Evolutionary conservation across 1,140 invertebrate genomes (phyloP).

Genomic region (Drosophila oshimai): DNA sequence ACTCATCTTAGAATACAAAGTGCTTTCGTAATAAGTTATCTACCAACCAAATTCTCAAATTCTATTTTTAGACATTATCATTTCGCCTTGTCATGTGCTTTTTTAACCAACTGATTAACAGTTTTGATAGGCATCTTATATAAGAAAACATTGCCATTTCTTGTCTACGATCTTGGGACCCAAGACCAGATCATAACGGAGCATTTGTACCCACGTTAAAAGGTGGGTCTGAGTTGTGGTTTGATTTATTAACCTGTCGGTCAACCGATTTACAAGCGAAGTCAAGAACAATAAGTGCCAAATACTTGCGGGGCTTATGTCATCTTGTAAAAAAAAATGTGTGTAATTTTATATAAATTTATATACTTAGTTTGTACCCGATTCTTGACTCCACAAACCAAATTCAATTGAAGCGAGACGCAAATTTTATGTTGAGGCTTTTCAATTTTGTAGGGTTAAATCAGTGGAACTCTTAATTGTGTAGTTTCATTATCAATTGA

Average conservation of each 20-base stretch:
- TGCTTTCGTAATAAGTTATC: not conserved
- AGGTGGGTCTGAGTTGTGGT: not conserved
- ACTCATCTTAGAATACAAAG: not conserved
- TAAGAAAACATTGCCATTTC: slow-evolving; percentile 12
- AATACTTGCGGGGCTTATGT: slow-evolving; percentile 51
- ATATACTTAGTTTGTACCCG: not conserved
- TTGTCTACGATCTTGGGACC: slow-evolving; percentile 1
- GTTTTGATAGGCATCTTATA: not conserved
- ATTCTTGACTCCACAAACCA: not conserved
- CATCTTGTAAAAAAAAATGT: slow-evolving; percentile 16
- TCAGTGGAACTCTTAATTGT: slow-evolving; percentile 69
- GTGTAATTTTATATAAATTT: not conserved
- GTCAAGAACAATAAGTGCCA: slow-evolving; percentile 28
- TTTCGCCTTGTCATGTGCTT: not conserved
- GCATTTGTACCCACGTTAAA: slow-evolving; percentile 1
- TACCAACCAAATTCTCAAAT: not conserved
- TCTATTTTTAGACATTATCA: slow-evolving; percentile 3
- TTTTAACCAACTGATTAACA: not conserved
- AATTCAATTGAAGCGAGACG: slow-evolving; percentile 14
- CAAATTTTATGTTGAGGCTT: slow-evolving; percentile 39
- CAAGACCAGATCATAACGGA: not conserved
- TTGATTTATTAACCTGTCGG: slow-evolving; percentile 55
- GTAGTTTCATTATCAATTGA: slow-evolving; percentile 74
- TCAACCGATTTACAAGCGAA: slow-evolving; percentile 29
- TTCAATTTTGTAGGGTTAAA: slow-evolving; percentile 60